Percentiles rank a stretch among this genome's conserved stretches.
phyloP scores from a whole-genome alignment of 2,113 vertebrate species.

The Lathamus discolor region DNA sequence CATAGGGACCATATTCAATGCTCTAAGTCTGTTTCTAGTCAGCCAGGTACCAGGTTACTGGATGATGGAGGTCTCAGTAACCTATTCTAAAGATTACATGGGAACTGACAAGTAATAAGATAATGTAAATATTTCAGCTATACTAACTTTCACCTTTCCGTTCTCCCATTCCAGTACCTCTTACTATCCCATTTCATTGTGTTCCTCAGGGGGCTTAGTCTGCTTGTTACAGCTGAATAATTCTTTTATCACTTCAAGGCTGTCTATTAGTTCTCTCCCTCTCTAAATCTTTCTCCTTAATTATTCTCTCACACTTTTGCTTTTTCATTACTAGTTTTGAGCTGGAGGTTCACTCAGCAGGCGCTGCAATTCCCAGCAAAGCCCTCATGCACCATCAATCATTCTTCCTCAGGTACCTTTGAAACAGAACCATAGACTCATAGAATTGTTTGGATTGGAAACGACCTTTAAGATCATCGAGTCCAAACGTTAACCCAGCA shows the following conservation, averaged over 20 bases:
- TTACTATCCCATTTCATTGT: neutral
- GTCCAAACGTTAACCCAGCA: neutral
- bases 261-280: neutral
- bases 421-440: neutral
- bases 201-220: neutral
- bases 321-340: neutral
- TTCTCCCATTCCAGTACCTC: neutral
- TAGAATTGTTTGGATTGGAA: neutral
- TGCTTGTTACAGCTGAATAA: neutral
- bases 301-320: neutral
- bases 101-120: neutral
- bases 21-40: neutral
- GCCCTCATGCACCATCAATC: neutral
- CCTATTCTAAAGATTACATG: neutral
- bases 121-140: neutral
- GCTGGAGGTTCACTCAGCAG: neutral
- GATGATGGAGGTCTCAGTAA: neutral
- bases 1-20: neutral
- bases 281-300: slow-evolving; percentile 20
- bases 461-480: neutral
- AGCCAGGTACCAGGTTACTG: neutral
- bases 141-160: neutral
- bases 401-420: neutral
- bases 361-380: neutral
- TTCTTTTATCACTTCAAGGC: neutral